Evolutionary conservation across 1,140 invertebrate genomes (phyloP).

Genomic region (Hyphantria cunea): DNA sequence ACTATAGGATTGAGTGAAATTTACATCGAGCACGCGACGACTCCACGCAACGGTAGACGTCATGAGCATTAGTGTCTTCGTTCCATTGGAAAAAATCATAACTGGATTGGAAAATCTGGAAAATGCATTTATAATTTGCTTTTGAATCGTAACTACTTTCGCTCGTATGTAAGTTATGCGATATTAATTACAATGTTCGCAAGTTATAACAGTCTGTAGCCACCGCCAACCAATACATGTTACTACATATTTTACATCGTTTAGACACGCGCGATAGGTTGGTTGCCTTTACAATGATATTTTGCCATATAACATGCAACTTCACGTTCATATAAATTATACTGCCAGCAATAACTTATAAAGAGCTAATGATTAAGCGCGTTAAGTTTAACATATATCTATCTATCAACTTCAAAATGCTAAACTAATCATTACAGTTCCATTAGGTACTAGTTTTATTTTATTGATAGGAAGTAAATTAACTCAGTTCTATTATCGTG

Average conservation of each 20-base stretch:
- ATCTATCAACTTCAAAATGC: too few relatives aligned
- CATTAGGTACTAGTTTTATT: too few relatives aligned
- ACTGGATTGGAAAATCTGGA: conserved; percentile 56
- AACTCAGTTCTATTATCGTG: too few relatives aligned
- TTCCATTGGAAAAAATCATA: conserved; percentile 47
- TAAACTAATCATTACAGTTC: too few relatives aligned
- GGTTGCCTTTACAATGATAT: conserved; percentile 12
- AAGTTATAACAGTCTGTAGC: conserved; percentile 17
- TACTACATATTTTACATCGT: conserved; percentile 14
- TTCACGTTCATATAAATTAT: conserved; percentile 9
- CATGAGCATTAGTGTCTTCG: conserved; percentile 56
- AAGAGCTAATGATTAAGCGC: too few relatives aligned
- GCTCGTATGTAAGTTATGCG: conserved; percentile 45
- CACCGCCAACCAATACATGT: background rate
- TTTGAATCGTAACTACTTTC: conserved; percentile 60
- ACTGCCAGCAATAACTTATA: too few relatives aligned
- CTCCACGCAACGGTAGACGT: conserved; percentile 51
- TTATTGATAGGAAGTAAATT: too few relatives aligned
- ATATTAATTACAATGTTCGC: conserved; percentile 49
- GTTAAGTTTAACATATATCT: too few relatives aligned
- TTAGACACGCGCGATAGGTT: conserved; percentile 22
- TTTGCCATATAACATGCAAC: conserved; percentile 12
- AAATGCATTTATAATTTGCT: conserved; percentile 54
- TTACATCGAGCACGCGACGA: conserved; percentile 44
- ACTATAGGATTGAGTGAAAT: conserved; percentile 40